Conservation (phyloP, 1,140 invertebrate genomes). For the Ceratoteleas bidentatus region DNA sequence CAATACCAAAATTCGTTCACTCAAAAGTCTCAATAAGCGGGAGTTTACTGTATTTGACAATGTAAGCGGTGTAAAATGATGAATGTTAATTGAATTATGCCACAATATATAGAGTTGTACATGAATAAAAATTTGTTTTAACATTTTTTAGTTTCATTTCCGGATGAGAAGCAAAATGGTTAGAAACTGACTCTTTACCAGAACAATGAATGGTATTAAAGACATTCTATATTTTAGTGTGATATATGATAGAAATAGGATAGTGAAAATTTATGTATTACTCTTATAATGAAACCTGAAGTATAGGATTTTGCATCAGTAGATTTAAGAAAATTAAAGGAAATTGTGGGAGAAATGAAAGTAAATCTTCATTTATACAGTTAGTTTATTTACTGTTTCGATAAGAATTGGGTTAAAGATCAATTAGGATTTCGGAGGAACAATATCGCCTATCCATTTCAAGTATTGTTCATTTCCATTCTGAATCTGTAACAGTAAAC, state of each 20-base stretch:
- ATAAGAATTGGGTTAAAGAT: background rate
- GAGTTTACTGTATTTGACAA: constrained; percentile 57
- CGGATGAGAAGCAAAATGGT: no score
- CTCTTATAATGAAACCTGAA: no score
- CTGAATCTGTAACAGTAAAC: constrained; percentile 82
- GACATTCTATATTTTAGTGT: no score
- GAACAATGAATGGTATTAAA: no score
- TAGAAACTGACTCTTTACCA: no score
- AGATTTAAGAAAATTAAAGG: no score
- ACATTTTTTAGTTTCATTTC: constrained; percentile 22
- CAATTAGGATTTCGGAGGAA: no score
- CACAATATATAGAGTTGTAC: constrained; percentile 64
- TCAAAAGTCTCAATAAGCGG: constrained; percentile 37
- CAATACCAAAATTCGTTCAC: constrained; percentile 19
- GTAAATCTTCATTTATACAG: no score
- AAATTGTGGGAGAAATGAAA: no score
- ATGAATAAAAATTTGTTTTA: constrained; percentile 63
- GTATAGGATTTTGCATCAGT: no score
- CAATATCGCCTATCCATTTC: constrained; percentile 39
- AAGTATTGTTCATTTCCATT: constrained; percentile 89
- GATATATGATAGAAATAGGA: no score
- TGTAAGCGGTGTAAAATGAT: constrained; percentile 60
- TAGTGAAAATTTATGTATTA: no score
- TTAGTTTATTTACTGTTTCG: background rate
- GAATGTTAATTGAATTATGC: constrained; percentile 63